Evolutionary conservation across 2,888 invertebrate species (phyloP).

Genomic region (Heteropelma amictum): DNA sequence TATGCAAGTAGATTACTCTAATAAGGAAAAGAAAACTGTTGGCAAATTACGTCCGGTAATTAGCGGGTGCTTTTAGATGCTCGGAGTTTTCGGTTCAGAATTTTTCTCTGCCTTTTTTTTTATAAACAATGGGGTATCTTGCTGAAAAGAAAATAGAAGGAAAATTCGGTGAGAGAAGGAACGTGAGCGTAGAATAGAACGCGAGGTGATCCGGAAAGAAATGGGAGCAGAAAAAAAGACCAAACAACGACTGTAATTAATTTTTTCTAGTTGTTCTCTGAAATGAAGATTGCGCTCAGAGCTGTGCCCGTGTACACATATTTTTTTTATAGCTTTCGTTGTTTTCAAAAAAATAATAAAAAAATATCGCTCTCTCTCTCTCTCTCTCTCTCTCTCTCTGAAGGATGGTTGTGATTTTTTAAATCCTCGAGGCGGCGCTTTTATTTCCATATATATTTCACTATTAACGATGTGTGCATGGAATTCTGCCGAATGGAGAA

Average conservation of each 20-base stretch:
- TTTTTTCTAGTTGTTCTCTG: too few relatives aligned
- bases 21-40: slow-evolving; percentile 65
- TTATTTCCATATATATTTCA: slow-evolving; percentile 19
- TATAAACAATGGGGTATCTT: neutral
- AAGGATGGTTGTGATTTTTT: neutral
- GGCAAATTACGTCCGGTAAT: slow-evolving; percentile 62
- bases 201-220: neutral
- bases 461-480: slow-evolving; percentile 44
- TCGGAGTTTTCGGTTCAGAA: slow-evolving; percentile 30
- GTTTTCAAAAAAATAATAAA: too few relatives aligned
- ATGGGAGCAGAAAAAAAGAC: neutral
- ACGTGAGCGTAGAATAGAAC: neutral
- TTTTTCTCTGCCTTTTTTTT: slow-evolving; percentile 37
- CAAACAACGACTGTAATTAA: too few relatives aligned
- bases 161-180: neutral
- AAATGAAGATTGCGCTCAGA: too few relatives aligned
- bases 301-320: too few relatives aligned
- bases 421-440: neutral
- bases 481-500: too few relatives aligned
- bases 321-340: too few relatives aligned
- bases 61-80: slow-evolving; percentile 57
- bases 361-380: too few relatives aligned
- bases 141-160: neutral
- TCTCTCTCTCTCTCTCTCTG: neutral
- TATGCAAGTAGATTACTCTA: slow-evolving; percentile 57